Conservation (phyloP, 2,888 invertebrate genomes). For the Microplitis deprimator region DNA sequence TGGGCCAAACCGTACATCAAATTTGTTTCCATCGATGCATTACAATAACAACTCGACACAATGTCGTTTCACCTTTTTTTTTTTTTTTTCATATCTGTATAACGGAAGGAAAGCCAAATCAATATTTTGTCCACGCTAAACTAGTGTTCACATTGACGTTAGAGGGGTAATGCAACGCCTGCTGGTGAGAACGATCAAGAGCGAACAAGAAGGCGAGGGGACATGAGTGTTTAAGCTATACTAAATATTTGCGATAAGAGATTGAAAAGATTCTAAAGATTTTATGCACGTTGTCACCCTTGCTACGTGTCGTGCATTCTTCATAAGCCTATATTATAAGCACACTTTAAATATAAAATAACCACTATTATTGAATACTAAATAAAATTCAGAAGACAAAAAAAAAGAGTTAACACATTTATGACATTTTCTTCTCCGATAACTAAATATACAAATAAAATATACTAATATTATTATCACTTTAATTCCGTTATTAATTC, state of each 20-base stretch:
- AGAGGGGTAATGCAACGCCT: slow-evolving; percentile 28
- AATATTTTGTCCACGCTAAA: slow-evolving; percentile 38
- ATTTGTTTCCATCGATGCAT: slow-evolving; percentile 41
- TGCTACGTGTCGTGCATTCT: slow-evolving; percentile 35
- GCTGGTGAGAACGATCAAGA: slow-evolving; percentile 40
- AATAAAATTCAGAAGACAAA: no score
- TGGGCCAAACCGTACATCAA: slow-evolving; percentile 37
- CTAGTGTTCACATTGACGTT: not conserved
- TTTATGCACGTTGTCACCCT: slow-evolving; percentile 22
- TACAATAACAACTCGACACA: slow-evolving; percentile 36
- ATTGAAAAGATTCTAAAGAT: slow-evolving; percentile 24
- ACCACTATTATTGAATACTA: not conserved
- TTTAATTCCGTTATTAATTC: no score
- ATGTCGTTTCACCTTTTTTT: slow-evolving; percentile 32
- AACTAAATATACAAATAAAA: no score
- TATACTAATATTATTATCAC: no score
- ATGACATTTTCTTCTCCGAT: no score
- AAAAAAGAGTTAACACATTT: no score
- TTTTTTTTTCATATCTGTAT: slow-evolving; percentile 23
- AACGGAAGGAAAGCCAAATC: slow-evolving; percentile 37
- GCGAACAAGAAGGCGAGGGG: slow-evolving; percentile 15
- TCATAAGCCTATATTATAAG: slow-evolving; percentile 1
- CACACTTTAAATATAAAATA: not conserved
- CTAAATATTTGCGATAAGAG: slow-evolving; percentile 43
- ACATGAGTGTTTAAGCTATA: slow-evolving; percentile 35